Evolutionary conservation across 2,113 vertebrate genomes (phyloP).

Genomic region (Zosterops hypoxanthus): DNA sequence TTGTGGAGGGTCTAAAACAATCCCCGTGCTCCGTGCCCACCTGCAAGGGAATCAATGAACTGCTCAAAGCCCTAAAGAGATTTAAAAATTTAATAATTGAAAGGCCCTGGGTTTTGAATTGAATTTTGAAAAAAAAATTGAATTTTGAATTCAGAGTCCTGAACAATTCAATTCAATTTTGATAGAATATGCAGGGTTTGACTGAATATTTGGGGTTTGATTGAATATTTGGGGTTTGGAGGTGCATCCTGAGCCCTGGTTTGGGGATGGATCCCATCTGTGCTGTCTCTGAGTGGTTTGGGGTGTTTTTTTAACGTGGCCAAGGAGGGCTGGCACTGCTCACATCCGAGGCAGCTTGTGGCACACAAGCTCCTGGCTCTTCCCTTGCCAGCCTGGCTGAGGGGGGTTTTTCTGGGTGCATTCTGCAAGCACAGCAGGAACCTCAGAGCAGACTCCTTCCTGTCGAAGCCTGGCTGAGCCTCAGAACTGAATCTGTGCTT

Average conservation of each 20-base stretch:
- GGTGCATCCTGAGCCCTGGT: neutral
- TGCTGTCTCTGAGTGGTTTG: accelerated
- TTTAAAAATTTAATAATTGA: neutral
- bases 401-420: neutral
- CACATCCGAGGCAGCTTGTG: neutral
- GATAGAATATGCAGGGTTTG: accelerated
- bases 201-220: accelerated
- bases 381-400: neutral
- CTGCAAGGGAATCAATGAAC: neutral
- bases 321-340: neutral
- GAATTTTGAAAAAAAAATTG: no score
- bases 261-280: accelerated
- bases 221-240: accelerated
- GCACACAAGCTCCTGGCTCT: neutral
- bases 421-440: neutral
- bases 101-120: neutral
- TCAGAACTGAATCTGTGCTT: neutral
- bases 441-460: accelerated
- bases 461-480: accelerated
- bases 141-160: neutral
- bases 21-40: neutral
- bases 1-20: neutral
- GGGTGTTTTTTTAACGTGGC: neutral
- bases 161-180: accelerated
- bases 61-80: neutral